Base-by-base conservation (phyloP, 2,797 vertebrate species). In the Fistularia tabacaria region DNA sequence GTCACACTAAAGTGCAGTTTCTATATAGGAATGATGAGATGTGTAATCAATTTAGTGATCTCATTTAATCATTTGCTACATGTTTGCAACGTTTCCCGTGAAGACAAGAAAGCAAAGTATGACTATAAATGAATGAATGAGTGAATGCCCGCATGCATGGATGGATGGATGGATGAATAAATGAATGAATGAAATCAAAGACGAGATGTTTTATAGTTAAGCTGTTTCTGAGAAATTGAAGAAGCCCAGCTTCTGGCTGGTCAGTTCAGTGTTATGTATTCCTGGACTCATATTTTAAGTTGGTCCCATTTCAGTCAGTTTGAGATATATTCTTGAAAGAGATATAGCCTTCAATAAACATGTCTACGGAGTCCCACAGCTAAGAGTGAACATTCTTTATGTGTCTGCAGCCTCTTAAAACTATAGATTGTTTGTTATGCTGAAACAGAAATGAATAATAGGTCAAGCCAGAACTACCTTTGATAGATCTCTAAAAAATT, bases 221-320 rank as follows among this genome's bases (percentile, higher is more conserved):
- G 53, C 62, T 50, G 59, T 61, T 61, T 53, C 37, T 54, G 61
- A 71, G 38, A 66, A 52, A 57, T 57, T 64, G 42, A 46, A 53
- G 59, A 45, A 68, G 61, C 57, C 14, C 1, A 9, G 46, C 64
- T 57, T 70, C 58, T 59, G 46, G 56, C 51, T 52, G 73, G 66
- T 71, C 55, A 66, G 57, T 57, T 66, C 55, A 42, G 15, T 60
- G 51, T 56, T 64, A 51, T 51, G 43, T 59, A 71, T 66, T 65
- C 37, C 57, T 15, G 37, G 37, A 13, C 13, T 13, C 9, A 45
- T 25, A 1, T 15, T 77, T 79, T 60, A 79, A 71, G 71, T 69
- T 48, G 7, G 56, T 53, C 45, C 64, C 54, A 70, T 76, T 73
- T 46, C 72, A 72, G 71, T 76, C 54, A 64, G 57, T 55, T 14